Evolutionary conservation across 2,888 invertebrate species (phyloP).

Genomic region (Kuschelorhynchus macadamiae): DNA sequence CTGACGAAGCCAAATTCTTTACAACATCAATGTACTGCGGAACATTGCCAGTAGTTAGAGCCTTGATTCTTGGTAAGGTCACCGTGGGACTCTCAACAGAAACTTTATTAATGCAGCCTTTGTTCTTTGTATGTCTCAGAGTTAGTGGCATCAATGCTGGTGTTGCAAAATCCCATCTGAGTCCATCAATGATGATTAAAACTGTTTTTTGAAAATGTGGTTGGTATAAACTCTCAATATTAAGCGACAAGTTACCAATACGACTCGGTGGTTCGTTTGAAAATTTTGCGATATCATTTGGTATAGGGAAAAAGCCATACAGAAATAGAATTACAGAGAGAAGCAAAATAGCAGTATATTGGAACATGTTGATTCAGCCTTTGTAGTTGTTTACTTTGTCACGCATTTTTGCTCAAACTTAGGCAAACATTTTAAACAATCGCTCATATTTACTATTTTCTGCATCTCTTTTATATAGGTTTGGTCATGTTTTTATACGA

Average conservation of each 20-base stretch:
- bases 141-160: slow-evolving; percentile 77
- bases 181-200: slow-evolving; percentile 90
- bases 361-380: slow-evolving; percentile 19
- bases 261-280: slow-evolving; percentile 43
- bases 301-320: slow-evolving; percentile 58
- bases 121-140: slow-evolving; percentile 68
- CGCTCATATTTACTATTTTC: too few species aligned
- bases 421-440: too few species aligned
- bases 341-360: slow-evolving; percentile 20
- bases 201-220: slow-evolving; percentile 71
- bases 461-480: too few species aligned
- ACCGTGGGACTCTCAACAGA: slow-evolving; percentile 91
- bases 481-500: too few species aligned
- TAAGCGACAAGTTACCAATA: slow-evolving; percentile 58
- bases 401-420: background rate
- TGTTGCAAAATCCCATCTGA: slow-evolving; percentile 86
- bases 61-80: slow-evolving; percentile 95
- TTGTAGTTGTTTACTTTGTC: background rate
- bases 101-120: slow-evolving; percentile 80
- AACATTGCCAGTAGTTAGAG: slow-evolving; percentile 71
- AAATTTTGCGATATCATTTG: slow-evolving; percentile 29
- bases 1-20: slow-evolving; percentile 87
- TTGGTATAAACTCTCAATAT: slow-evolving; percentile 56
- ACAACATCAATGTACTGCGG: slow-evolving; percentile 94
- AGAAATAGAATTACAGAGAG: slow-evolving; percentile 50